A percentile compares a stretch with the other conserved stretches of the same genome.
Conservation (phyloP, 1,140 invertebrate species). For the Helicorthomorpha holstii region DNA sequence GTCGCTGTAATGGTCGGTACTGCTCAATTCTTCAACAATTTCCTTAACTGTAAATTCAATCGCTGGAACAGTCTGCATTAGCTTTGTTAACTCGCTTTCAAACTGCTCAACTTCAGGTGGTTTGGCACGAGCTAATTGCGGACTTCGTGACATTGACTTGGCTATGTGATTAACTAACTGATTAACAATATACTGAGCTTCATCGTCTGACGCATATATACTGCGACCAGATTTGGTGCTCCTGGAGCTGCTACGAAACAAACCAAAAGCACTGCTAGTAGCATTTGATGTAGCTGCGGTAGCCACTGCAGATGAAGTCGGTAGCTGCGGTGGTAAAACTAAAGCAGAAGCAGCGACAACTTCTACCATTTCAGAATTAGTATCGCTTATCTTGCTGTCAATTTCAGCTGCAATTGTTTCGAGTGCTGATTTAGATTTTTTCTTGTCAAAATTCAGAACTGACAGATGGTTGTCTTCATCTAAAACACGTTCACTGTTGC, state of each 20-base stretch:
- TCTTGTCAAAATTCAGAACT: not conserved
- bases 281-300: constrained; percentile 23
- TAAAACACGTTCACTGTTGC: not conserved
- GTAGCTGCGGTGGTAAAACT: constrained; percentile 31
- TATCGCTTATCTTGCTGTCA: not conserved
- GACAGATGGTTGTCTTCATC: not conserved
- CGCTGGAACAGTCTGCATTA: constrained; percentile 83
- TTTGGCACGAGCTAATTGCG: constrained; percentile 30
- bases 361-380: not conserved
- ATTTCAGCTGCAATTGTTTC: constrained; percentile 9
- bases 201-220: constrained; percentile 11
- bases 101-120: constrained; percentile 70
- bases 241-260: constrained; percentile 3
- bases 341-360: constrained; percentile 33
- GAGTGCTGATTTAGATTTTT: constrained; percentile 2
- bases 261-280: constrained; percentile 14
- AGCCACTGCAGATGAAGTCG: constrained; percentile 14
- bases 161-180: constrained; percentile 14
- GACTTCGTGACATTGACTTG: constrained; percentile 4
- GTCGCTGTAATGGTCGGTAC: constrained; percentile 81
- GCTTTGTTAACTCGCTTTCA: constrained; percentile 65
- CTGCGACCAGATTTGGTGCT: not conserved
- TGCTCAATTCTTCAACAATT: constrained; percentile 77
- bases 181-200: constrained; percentile 13
- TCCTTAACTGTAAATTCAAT: constrained; percentile 79